Evolutionary conservation across 2,888 invertebrate genomes (phyloP), one percentile per base, ranked within the genome.

Genomic region (Hydroisotoma schaefferi): DNA sequence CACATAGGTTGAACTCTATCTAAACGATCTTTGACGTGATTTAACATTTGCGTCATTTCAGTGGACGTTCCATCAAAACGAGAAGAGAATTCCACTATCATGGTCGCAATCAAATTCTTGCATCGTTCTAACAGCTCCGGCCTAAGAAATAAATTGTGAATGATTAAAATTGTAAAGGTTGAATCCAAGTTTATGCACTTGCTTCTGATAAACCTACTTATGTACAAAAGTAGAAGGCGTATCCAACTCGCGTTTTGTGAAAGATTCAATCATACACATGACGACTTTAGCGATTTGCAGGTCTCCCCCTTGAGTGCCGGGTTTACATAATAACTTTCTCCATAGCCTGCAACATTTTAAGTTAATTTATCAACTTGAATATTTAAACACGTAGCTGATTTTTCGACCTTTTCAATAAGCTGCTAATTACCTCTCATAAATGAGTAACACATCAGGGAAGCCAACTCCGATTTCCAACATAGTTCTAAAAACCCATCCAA

Each of bases 381-480:
- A 38, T 33, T 29, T 28, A 49, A 37, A 20, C 6, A 22, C 43
- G 40, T 28, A 27, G 22, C 28, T 22, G 37, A 56, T n/a, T n/a
- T 47, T 8, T 20, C 18, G 10, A 10, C 15, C 12, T 5, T 55
- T 23, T 18, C 33, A 51, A 27, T 64, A 80, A 43, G 23, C 12
- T n/a, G 8, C 25, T 12, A 25, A 57, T 81, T 76, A 87, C 87
- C 84, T 85, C 73, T 90, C 88, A 77, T 94, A 94, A 65, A 90
- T 85, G 73, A 90, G 86, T 69, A 93, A 79, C 2, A 94, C 82
- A 74, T 86, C 84, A 73, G 87, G 86, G 62, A 90, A 80, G 18
- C 88, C 84, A 27, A 93, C 83, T 55, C 88, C 87, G 73, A 91
- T 84, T 58, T 85, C 84, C 54, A 89, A 79, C 73, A 94, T 81